Evolutionary conservation across 2,113 vertebrate species (phyloP), one percentile per base, ranked within the genome.

Genomic region (Apus apus): DNA sequence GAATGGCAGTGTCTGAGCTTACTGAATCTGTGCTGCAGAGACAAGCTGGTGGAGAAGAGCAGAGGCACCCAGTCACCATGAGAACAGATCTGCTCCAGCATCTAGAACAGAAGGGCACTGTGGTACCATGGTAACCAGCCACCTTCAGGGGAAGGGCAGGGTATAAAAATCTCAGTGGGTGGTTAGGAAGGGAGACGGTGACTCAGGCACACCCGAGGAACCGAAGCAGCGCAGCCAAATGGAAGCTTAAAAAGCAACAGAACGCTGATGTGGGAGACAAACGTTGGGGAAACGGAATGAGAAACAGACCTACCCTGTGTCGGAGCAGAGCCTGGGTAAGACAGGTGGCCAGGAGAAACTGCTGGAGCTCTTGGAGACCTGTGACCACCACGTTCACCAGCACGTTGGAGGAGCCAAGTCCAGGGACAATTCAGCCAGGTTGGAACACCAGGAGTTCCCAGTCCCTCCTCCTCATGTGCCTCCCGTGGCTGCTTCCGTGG

Each of bases 121-220:
- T 30, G 92, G 72, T 89, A 11, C 96, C 96, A 97, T 97, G 96
- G 96, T 78, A 97, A 97, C 96, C 92, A 66, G 83, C 68, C 95
- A 96, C 96, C 92, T 95, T 96, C 92, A 40, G 5, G 27, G 51
- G 92, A 91, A 93, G 89, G 95, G 87, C 85, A 95, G 75, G 2
- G 60, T 50, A 34, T n/a, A 75, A 80, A 71, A 74, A 93, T 85
- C 83, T 23, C 67, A 8, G 94, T 95, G 91, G 94, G 90, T 90
- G 92, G 94, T 5, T 70, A 66, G 94, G 92, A 95, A 93, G 46
- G 81, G 70, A 95, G 93, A 71, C 5, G 17, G 87, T 96, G 95
- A 89, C 90, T 96, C 93, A 96, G 93, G 90, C n/a, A 12, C 50
- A 1, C 90, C 7, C 30, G 58, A 77, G 88, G 65, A 60, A 5